Conservation (phyloP, 2,888 invertebrate genomes). For the Notodonta ziczac region DNA sequence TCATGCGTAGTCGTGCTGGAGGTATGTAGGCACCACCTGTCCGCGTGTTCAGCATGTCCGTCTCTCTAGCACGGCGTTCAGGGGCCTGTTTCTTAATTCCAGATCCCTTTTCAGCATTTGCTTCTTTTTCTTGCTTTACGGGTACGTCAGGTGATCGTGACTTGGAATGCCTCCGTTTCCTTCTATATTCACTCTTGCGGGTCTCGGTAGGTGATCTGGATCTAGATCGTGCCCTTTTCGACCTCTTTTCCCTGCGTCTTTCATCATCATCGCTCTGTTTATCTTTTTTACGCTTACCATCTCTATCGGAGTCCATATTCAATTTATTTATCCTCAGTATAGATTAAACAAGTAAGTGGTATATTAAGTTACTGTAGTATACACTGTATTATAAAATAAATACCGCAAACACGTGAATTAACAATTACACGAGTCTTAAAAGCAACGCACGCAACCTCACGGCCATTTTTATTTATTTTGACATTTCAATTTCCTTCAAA, state of each 20-base stretch:
- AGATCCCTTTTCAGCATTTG: conserved; percentile 37
- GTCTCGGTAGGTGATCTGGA: conserved; percentile 54
- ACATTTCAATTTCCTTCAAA: conserved; percentile 1
- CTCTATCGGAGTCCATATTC: conserved; percentile 61
- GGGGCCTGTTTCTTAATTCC: conserved; percentile 54
- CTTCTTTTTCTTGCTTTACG: conserved; percentile 54
- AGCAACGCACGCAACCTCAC: conserved; percentile 13
- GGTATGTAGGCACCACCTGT: conserved; percentile 99
- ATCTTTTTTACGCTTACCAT: conserved; percentile 65
- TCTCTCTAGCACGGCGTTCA: conserved; percentile 68
- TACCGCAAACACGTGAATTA: not conserved
- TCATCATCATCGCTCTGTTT: conserved; percentile 60
- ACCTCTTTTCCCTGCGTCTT: conserved; percentile 55
- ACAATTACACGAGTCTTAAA: not conserved
- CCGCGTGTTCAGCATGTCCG: conserved; percentile 90
- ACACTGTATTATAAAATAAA: not conserved
- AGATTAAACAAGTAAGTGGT: not conserved
- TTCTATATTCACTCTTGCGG: conserved; percentile 53
- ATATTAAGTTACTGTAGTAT: not conserved
- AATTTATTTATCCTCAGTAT: conserved; percentile 10
- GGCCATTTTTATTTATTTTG: conserved; percentile 37
- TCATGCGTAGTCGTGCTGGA: conserved; percentile 96
- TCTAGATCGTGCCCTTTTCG: conserved; percentile 61
- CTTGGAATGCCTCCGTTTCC: conserved; percentile 66
- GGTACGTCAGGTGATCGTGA: conserved; percentile 55